Evolutionary conservation across 2,888 invertebrate genomes (phyloP), one percentile per base, ranked within the genome.

Genomic region (Dione juno): DNA sequence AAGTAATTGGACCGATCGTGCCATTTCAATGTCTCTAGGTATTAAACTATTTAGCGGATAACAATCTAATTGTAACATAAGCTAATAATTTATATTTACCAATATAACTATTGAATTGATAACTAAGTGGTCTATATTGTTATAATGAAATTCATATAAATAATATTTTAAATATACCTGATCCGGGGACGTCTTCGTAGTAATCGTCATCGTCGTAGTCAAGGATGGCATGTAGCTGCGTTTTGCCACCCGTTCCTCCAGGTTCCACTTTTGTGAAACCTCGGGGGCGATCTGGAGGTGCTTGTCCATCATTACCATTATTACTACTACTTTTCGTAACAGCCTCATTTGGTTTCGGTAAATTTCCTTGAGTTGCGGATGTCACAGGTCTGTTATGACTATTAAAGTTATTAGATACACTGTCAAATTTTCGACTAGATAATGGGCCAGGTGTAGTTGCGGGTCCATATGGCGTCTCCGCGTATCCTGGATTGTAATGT

Each of bases 201-300:
- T 95, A 94, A 54, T 87, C 88, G 72, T 94, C 94, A 71, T 94
- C 94, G 77, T 96, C 96, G 79, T 96, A 96, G 83, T 96, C 96
- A 64, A 96, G 91, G 28, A 96, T 95, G 5, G 96, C 96, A 84
- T 96, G 96, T 71, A 96, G 87, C 77, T 95, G 95, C 1, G 95
- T 95, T 82, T 95, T 95, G 16, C 92, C 89, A 79, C 90, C 95
- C 71, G 88, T 90, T 1, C 94, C 92, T 74, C 94, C 94, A 6
- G 87, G 83, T 79, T 93, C 92, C 54, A 96, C 96, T 79, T 95
- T 94, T 14, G 95, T 95, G 81, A 94, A 96, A 7, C 95, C 95
- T 3, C 95, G 94, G 43, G 95, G 94, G 74, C 94, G 90, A 68
- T 94, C 92, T 0, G 94, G 93, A 74, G 92, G 93, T 19, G 82